Evolutionary conservation across 2,888 invertebrate genomes (phyloP).

Genomic region (Tipula vernalis): DNA sequence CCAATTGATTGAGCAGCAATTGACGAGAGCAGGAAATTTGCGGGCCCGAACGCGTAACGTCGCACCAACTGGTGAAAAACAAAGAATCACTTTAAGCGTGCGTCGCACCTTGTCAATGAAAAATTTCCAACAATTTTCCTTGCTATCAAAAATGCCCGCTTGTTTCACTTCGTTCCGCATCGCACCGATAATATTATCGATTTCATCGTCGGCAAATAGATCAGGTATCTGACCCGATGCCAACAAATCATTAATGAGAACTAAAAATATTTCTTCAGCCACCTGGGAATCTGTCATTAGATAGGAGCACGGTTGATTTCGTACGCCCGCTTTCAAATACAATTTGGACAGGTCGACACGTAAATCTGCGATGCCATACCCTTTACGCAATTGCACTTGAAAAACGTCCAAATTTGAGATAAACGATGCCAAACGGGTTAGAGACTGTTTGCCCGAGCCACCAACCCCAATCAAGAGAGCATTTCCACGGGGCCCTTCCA

Average conservation of each 20-base stretch:
- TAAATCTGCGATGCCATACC: constrained; percentile 70
- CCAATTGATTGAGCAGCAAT: constrained; percentile 90
- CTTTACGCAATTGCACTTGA: constrained; percentile 83
- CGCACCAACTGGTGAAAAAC: constrained; percentile 90
- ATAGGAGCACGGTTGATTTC: constrained; percentile 73
- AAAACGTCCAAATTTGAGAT: constrained; percentile 87
- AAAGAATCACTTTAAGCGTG: constrained; percentile 54
- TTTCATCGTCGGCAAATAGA: constrained; percentile 78
- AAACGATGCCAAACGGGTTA: constrained; percentile 77
- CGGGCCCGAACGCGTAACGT: constrained; percentile 75
- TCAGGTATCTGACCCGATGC: constrained; percentile 92
- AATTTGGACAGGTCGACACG: constrained; percentile 58
- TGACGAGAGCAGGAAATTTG: constrained; percentile 88
- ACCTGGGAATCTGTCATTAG: constrained; percentile 91
- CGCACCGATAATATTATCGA: constrained; percentile 70
- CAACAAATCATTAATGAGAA: constrained; percentile 83
- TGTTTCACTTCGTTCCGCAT: constrained; percentile 70
- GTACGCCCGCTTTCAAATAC: constrained; percentile 80
- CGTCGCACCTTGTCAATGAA: constrained; percentile 82
- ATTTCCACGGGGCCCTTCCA: constrained; percentile 86
- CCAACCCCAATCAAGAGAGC: constrained; percentile 88
- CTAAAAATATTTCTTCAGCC: constrained; percentile 79
- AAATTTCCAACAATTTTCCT: constrained; percentile 91
- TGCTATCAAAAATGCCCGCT: constrained; percentile 67
- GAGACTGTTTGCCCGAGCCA: constrained; percentile 87